A percentile compares a stretch with the other conserved stretches of the same genome.
Conservation (phyloP, 2,797 vertebrate species). For the Scyliorhinus canicula region DNA sequence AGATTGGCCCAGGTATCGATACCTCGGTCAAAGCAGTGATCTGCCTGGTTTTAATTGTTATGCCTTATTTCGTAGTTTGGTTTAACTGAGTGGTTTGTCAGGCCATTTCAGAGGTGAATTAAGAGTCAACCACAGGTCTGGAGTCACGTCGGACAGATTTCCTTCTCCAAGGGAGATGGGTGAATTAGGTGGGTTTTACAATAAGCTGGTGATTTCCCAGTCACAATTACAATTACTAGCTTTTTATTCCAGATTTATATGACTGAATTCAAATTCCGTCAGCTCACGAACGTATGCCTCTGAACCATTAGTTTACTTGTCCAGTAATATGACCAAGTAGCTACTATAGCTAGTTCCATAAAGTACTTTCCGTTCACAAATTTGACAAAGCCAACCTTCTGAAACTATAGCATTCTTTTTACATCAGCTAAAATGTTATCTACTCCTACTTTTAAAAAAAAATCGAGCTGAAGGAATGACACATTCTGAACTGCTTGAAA, state of each 20-base stretch:
- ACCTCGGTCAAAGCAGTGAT: neutral
- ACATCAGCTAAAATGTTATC: neutral
- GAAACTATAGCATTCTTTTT: constrained; percentile 2
- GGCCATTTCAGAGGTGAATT: neutral
- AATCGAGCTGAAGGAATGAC: constrained; percentile 20
- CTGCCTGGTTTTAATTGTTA: neutral
- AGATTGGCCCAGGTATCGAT: neutral
- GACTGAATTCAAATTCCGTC: neutral
- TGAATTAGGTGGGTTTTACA: neutral
- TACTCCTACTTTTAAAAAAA: neutral
- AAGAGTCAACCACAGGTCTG: neutral
- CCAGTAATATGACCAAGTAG: neutral
- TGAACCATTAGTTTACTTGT: neutral
- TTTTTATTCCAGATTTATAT: neutral
- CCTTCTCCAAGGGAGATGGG: neutral
- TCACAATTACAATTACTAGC: neutral
- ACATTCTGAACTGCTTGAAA: neutral
- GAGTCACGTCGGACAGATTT: neutral
- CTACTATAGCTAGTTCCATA: neutral
- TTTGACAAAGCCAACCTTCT: constrained; percentile 2
- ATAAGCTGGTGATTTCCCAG: neutral
- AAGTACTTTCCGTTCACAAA: neutral
- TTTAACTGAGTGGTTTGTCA: neutral
- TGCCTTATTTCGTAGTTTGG: neutral
- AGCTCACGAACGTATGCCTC: neutral